A percentile compares a stretch with the other conserved stretches of the same genome.
These are phyloP conservation scores for Charanyca ferruginea DNA, from an alignment of 2,888 invertebrate species.

Conservation along the genomic window DNA sequence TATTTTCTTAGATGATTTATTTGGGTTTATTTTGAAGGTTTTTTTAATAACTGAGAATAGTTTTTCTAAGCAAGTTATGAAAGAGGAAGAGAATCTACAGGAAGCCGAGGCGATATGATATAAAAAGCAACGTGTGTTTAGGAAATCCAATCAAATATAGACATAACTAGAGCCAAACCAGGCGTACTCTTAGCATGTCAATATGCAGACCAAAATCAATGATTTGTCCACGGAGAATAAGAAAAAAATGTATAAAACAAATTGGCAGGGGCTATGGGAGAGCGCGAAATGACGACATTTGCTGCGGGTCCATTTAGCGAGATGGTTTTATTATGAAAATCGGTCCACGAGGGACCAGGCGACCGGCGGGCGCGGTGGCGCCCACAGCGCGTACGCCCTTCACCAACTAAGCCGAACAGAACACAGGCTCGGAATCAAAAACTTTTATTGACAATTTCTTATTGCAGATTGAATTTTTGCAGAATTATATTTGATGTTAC, in stretches of 20 bases:
- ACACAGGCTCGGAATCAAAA: slow-evolving; percentile 29
- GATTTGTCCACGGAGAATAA: slow-evolving; percentile 64
- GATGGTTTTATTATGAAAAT: slow-evolving; percentile 88
- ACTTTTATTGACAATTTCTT: slow-evolving; percentile 24
- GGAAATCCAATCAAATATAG: slow-evolving; percentile 10
- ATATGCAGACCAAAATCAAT: slow-evolving; percentile 69
- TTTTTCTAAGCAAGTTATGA: too few species aligned
- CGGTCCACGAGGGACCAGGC: slow-evolving; percentile 70
- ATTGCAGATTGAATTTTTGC: slow-evolving; percentile 6
- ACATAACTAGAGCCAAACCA: neutral
- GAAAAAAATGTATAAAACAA: slow-evolving; percentile 74
- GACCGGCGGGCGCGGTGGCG: slow-evolving; percentile 31
- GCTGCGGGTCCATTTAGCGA: slow-evolving; percentile 80
- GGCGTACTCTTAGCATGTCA: slow-evolving; percentile 9
- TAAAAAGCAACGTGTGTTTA: neutral
- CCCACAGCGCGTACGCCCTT: slow-evolving; percentile 17
- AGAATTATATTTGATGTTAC: slow-evolving; percentile 1
- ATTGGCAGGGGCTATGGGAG: slow-evolving; percentile 75
- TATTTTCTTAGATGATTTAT: slow-evolving; percentile 11
- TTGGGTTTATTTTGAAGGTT: neutral
- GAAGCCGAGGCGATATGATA: neutral
- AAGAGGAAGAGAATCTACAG: neutral
- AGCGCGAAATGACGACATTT: slow-evolving; percentile 70
- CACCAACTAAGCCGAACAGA: slow-evolving; percentile 28
- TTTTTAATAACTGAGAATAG: neutral